Percentiles rank a stretch among this genome's conserved stretches.
phyloP scores from a whole-genome alignment of 2,113 vertebrate species.

The Neodon shergylaensis region DNA sequence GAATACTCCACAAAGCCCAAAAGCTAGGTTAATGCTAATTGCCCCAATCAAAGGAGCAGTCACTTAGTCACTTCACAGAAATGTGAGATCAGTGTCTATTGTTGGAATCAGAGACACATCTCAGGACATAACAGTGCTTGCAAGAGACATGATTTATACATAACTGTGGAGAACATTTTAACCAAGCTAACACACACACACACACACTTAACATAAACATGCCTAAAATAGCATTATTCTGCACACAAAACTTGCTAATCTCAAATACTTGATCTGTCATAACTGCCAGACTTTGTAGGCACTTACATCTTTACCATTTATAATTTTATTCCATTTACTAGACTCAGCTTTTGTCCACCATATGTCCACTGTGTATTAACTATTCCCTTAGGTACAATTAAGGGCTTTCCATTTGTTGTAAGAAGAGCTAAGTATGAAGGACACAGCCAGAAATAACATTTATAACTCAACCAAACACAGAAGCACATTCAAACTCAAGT shows the following conservation, averaged over 20 bases:
- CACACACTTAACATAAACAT: conserved; percentile 45
- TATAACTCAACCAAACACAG: conserved; percentile 96
- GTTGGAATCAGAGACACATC: conserved; percentile 69
- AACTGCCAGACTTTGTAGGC: conserved; percentile 87
- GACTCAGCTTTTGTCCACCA: conserved; percentile 95
- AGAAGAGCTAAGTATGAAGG: conserved; percentile 95
- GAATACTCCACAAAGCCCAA: conserved; percentile 85
- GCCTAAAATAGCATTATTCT: conserved; percentile 72
- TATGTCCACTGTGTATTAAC: conserved; percentile 94
- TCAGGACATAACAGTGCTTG: conserved; percentile 50
- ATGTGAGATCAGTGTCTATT: conserved; percentile 71
- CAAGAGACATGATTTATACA: conserved; percentile 22
- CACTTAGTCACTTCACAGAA: conserved; percentile 80
- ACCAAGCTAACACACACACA: conserved; percentile 4
- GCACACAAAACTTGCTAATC: conserved; percentile 73
- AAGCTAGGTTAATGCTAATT: conserved; percentile 86
- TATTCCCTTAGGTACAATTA: conserved; percentile 95
- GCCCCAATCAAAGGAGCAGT: conserved; percentile 78
- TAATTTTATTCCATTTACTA: conserved; percentile 90
- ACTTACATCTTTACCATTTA: conserved; percentile 91
- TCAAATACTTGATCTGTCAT: conserved; percentile 72
- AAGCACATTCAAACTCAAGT: conserved; percentile 92
- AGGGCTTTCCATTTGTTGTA: conserved; percentile 97
- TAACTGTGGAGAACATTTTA: not conserved
- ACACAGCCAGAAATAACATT: conserved; percentile 96